These are phyloP conservation scores for Hydrochoerus hydrochaeris DNA, from an alignment of 2,113 vertebrate genomes.

Conservation along the genomic window DNA sequence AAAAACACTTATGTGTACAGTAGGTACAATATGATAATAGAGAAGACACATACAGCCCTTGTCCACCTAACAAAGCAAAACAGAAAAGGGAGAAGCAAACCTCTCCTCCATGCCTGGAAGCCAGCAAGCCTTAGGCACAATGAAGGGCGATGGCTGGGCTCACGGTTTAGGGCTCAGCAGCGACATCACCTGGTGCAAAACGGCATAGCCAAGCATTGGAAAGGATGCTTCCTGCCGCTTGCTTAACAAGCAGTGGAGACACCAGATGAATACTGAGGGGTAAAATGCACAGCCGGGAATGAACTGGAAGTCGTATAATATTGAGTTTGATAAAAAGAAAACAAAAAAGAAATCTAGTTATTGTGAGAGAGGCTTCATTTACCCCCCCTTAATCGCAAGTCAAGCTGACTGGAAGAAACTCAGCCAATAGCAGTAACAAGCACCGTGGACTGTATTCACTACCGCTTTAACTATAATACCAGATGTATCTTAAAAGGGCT, in stretches of 20 bases:
- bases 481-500: neutral
- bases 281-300: neutral
- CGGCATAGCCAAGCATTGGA: neutral
- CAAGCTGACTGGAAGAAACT: neutral
- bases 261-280: neutral
- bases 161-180: neutral
- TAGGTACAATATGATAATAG: accelerated
- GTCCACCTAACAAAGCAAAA: neutral
- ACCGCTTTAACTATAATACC: neutral
- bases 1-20: neutral
- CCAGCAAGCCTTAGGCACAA: neutral
- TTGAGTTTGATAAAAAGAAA: neutral
- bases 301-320: neutral
- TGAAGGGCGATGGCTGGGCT: neutral
- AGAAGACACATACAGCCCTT: accelerated
- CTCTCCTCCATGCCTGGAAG: accelerated
- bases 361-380: neutral
- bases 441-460: neutral
- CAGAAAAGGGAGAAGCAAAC: neutral
- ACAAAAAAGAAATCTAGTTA: neutral
- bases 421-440: neutral
- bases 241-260: neutral
- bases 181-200: neutral
- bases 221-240: neutral
- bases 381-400: neutral